These are phyloP conservation scores for Anableps anableps DNA, from an alignment of 2,797 vertebrate genomes.

Conservation along the genomic window DNA sequence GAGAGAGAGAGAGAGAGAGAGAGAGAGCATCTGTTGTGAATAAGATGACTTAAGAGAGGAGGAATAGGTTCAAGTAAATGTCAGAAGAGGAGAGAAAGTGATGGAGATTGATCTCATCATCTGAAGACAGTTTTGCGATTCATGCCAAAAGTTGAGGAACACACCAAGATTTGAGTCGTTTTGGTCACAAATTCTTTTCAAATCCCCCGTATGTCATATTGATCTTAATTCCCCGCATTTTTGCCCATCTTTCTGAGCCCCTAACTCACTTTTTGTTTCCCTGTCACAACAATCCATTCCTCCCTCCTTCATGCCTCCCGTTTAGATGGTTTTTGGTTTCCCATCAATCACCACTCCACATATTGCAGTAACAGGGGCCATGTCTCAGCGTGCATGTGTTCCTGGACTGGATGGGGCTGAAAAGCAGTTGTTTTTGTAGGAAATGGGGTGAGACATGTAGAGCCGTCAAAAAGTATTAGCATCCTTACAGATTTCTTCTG, in stretches of 20 bases:
- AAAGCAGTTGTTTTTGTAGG: slow-evolving; percentile 26
- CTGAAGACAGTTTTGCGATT: slow-evolving; percentile 7
- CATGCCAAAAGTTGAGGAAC: slow-evolving; percentile 2
- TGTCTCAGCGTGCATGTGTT: slow-evolving; percentile 50
- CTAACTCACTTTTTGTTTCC: slow-evolving; percentile 23
- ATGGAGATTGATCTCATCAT: slow-evolving; percentile 19
- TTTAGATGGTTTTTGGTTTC: slow-evolving; percentile 75
- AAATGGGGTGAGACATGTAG: slow-evolving; percentile 20
- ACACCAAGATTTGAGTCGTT: slow-evolving; percentile 1
- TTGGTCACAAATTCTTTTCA: slow-evolving; percentile 23
- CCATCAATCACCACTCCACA: slow-evolving; percentile 71
- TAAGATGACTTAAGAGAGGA: slow-evolving; percentile 53
- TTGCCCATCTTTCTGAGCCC: slow-evolving; percentile 9
- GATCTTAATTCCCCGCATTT: neutral
- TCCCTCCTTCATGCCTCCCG: slow-evolving; percentile 32
- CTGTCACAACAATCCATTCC: neutral
- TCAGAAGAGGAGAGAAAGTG: slow-evolving; percentile 28
- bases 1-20: slow-evolving; percentile 13
- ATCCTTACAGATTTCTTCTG: neutral
- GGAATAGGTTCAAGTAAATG: slow-evolving; percentile 51
- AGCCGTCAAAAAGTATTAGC: neutral
- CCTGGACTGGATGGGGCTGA: slow-evolving; percentile 44
- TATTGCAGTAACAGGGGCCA: slow-evolving; percentile 75
- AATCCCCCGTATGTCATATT: neutral
- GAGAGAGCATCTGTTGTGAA: slow-evolving; percentile 61